These are phyloP conservation scores for Trichonephila clavipes DNA, from an alignment of 1,140 invertebrate genomes.

Conservation along the genomic window DNA sequence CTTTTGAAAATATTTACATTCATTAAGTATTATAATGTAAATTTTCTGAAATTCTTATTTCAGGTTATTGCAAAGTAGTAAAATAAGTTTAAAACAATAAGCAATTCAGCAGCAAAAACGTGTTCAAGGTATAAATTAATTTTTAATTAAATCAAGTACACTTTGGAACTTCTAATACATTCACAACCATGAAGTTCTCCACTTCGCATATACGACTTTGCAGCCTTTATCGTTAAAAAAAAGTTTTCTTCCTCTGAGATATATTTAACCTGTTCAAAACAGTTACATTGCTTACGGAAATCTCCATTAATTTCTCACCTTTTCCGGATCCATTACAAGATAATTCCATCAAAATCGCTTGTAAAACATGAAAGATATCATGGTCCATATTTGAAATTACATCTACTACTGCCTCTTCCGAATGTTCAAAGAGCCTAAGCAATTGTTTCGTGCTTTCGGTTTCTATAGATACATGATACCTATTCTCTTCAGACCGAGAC, in stretches of 20 bases:
- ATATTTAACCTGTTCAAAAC: background rate
- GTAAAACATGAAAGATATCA: conserved; percentile 29
- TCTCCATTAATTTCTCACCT: conserved; percentile 53
- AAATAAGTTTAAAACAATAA: too few species aligned
- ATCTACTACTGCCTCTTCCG: background rate
- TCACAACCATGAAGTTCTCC: too few species aligned
- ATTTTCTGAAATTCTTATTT: too few species aligned
- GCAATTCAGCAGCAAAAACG: too few species aligned
- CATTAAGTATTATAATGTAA: too few species aligned
- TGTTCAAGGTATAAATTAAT: too few species aligned
- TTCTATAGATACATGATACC: conserved; percentile 40
- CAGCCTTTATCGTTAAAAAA: background rate
- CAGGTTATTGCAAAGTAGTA: too few species aligned
- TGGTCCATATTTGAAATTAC: conserved; percentile 17
- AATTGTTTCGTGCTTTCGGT: conserved; percentile 39
- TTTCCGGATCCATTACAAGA: conserved; percentile 29
- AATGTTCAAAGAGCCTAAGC: background rate
- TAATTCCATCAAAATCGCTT: conserved; percentile 37
- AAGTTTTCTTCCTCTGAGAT: background rate
- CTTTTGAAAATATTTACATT: too few species aligned
- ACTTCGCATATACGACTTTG: too few species aligned
- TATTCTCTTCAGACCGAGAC: conserved; percentile 8
- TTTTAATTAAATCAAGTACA: too few species aligned
- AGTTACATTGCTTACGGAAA: background rate
- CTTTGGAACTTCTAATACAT: too few species aligned